Evolutionary conservation across 2,797 vertebrate species (phyloP), one percentile per base, ranked within the genome.

Genomic region (Dendrocincla fuliginosa): DNA sequence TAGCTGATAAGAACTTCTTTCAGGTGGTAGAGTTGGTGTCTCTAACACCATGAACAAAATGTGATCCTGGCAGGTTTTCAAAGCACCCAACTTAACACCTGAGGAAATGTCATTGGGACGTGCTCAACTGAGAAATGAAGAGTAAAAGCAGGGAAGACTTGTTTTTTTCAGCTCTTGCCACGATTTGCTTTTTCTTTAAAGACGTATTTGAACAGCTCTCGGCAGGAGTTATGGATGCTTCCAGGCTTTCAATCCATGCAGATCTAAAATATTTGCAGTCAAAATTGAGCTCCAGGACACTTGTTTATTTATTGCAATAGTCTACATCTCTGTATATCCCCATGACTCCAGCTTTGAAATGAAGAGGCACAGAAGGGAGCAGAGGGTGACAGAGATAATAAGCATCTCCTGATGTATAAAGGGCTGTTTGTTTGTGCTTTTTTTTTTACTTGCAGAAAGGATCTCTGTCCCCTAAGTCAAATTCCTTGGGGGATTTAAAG

Each of bases 401-500:
- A 83, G 59, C 3, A 84, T 91, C 92, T 91, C 74, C 52, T 88
- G 52, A 91, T 90, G 78, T 82, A 85, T 75, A 92, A 95, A 93
- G 32, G 32, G 24, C 19, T 57, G 56, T 52, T 92, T 91, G 65
- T 91, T 70, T 52, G 13, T 33, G 18, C 11, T 0, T 25, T 44
- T 67, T 70, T 61, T 65, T 60, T 49, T 63, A 35, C 39, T 89
- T 87, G 25, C 39, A 92, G 57, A 91, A 92, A 73, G 30, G 39
- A 67, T 85, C 42, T 80, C 73, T 65, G 80, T 89, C 68, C 89
- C 73, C 47, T 61, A 80, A 94, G 65, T 65, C 42, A 65, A 91
- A 91, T 94, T 93, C 87, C 50, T 85, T 91, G 32, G 53, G 53
- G 95, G 76, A 87, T 93, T 95, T 93, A 92, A 83, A 92, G 68